Evolutionary conservation across 2,113 vertebrate species (phyloP).

Genomic region (Turdus rufiventris): DNA sequence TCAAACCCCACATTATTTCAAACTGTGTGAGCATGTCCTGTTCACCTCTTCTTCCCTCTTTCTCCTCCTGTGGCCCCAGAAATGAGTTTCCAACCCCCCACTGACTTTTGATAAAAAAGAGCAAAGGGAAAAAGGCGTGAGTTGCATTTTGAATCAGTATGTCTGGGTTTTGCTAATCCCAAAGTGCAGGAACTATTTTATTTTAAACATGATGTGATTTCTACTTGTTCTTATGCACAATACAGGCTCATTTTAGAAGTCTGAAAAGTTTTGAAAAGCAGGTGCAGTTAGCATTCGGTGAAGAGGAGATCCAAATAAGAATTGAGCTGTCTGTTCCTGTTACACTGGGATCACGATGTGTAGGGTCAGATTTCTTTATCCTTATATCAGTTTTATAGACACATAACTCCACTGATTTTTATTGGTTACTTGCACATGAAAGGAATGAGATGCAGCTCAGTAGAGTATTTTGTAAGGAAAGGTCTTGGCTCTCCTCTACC

Average conservation of each 20-base stretch:
- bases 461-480: neutral
- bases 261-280: neutral
- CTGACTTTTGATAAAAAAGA: neutral
- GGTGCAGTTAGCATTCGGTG: neutral
- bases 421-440: neutral
- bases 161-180: neutral
- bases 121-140: fast-evolving
- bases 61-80: neutral
- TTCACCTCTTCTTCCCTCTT: neutral
- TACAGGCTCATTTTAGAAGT: neutral
- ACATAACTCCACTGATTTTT: neutral
- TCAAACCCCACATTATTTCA: neutral
- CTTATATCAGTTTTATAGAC: neutral
- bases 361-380: neutral
- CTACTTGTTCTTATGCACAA: neutral
- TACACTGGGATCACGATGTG: neutral
- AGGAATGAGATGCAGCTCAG: neutral
- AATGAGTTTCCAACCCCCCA: neutral
- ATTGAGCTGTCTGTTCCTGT: neutral
- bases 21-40: neutral
- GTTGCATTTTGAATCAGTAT: neutral
- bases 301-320: neutral
- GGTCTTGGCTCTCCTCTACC: neutral
- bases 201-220: neutral
- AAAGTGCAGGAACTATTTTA: neutral